Percentiles rank a stretch among this genome's conserved stretches.
Evolutionary conservation across 2,797 vertebrate species (phyloP).

Genomic region (Danio jaintianensis): DNA sequence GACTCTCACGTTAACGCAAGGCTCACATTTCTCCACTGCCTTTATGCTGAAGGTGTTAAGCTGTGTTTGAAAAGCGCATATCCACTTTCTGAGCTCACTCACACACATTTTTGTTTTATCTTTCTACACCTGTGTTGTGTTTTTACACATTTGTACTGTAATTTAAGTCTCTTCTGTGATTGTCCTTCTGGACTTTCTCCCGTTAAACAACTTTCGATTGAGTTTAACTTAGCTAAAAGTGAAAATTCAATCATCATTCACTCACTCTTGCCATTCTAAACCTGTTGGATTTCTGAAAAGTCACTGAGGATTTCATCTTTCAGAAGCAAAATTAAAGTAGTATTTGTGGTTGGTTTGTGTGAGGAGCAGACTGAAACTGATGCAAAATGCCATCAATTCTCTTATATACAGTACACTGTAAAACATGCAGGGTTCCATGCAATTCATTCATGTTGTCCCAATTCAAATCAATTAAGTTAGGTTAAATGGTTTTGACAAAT

Average conservation of each 20-base stretch:
- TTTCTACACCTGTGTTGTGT: conserved; percentile 17
- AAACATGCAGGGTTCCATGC: no score
- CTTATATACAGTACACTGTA: no score
- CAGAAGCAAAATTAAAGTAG: neutral
- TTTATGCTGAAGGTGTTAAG: conserved; percentile 78
- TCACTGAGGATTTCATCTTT: neutral
- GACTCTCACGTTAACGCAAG: conserved; percentile 35
- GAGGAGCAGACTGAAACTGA: neutral
- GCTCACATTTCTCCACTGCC: conserved; percentile 77
- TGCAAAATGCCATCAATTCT: neutral
- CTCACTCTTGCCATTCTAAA: no score
- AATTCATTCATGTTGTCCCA: no score
- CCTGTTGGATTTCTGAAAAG: neutral
- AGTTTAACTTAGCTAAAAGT: neutral
- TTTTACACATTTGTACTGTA: conserved; percentile 36
- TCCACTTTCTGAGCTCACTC: conserved; percentile 71
- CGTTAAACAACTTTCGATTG: neutral
- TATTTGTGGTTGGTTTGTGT: neutral
- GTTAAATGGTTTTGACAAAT: no score
- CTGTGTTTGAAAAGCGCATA: conserved; percentile 78
- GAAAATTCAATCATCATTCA: neutral
- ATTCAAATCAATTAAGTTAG: no score
- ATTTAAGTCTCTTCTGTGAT: conserved; percentile 27
- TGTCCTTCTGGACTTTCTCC: conserved; percentile 3
- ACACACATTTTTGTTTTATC: conserved; percentile 13